Percentiles rank a stretch among this genome's conserved stretches.
Conservation (phyloP, 2,888 invertebrate genomes). For the Zygaena filipendulae region DNA sequence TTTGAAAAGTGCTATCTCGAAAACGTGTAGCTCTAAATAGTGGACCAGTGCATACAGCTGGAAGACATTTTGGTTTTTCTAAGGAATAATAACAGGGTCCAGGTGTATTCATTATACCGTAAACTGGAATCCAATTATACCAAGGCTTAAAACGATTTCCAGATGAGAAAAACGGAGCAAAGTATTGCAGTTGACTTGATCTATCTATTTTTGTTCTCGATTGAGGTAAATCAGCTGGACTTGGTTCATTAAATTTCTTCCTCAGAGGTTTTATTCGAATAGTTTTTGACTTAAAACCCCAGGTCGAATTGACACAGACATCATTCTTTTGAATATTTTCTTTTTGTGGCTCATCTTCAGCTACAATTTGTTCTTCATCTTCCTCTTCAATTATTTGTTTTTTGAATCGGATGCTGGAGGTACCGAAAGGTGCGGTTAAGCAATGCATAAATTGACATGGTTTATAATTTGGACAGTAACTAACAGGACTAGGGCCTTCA, state of each 20-base stretch:
- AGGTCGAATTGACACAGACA: constrained; percentile 29
- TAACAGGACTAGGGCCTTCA: constrained; percentile 40
- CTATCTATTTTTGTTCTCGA: constrained; percentile 15
- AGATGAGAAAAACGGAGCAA: constrained; percentile 40
- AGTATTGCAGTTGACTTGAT: constrained; percentile 23
- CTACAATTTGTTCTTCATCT: constrained; percentile 15
- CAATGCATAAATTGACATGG: constrained; percentile 27
- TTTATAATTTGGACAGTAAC: constrained; percentile 24
- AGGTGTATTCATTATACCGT: constrained; percentile 28
- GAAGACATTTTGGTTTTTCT: constrained; percentile 29
- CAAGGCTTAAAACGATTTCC: constrained; percentile 43
- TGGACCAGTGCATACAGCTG: constrained; percentile 39
- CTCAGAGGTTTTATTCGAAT: constrained; percentile 31
- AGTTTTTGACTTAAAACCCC: constrained; percentile 45
- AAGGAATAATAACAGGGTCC: constrained; percentile 37
- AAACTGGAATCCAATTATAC: constrained; percentile 39
- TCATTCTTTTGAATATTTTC: too few relatives aligned
- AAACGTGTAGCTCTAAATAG: constrained; percentile 33
- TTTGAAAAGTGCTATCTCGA: constrained; percentile 11
- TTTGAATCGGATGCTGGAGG: constrained; percentile 34
- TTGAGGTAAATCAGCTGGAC: constrained; percentile 32
- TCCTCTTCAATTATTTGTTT: constrained; percentile 15
- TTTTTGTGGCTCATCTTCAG: constrained; percentile 10
- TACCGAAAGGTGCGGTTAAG: constrained; percentile 32
- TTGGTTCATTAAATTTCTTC: constrained; percentile 27